Evolutionary conservation across 2,888 invertebrate species (phyloP), one percentile per base, ranked within the genome.

Genomic region (Hydroisotoma schaefferi): DNA sequence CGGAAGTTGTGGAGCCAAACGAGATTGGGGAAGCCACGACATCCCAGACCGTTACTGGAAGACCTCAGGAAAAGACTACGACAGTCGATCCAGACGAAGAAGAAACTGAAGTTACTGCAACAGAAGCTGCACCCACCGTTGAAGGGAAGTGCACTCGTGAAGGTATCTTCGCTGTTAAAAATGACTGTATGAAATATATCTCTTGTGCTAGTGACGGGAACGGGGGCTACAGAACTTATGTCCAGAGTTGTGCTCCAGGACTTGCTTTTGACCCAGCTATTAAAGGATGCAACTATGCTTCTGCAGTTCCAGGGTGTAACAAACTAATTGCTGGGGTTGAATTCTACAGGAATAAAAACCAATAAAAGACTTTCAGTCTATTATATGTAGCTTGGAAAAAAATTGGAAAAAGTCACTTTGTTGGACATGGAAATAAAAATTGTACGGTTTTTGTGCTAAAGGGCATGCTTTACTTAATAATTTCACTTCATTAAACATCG

Each of bases 251-350:
- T 46, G 63, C 61, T 8, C 48, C 51, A 8, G 71, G 67, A 47
- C 66, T 67, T 0, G 68, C 63, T 8, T 73, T 68, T 49, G 70
- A 71, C 46, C 60, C 66, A 1, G 38, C 28, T 2, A 65, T 59
- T n/a, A 48, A 67, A 23, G 57, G 54, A 1, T 71, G 71, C 56
- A 67, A 67, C n/a, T 70, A 65, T 29, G 29, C 61, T 8, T 23
- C 48, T 1, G 12, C 18, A 3, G 64, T 69, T n/a, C 54, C 53
- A 1, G 65, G 55, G 10, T 69, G 69, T 47, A 33, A 51, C 29
- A n/a, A n/a, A n/a, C n/a, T n/a, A n/a, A n/a, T n/a, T n/a, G n/a
- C n/a, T n/a, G n/a, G n/a, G n/a, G n/a, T n/a, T n/a, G n/a, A n/a
- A n/a, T n/a, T n/a, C n/a, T n/a, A n/a, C n/a, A n/a, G n/a, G n/a